Base-by-base conservation (phyloP, 2,113 vertebrate genomes). In the Cairina moschata region DNA sequence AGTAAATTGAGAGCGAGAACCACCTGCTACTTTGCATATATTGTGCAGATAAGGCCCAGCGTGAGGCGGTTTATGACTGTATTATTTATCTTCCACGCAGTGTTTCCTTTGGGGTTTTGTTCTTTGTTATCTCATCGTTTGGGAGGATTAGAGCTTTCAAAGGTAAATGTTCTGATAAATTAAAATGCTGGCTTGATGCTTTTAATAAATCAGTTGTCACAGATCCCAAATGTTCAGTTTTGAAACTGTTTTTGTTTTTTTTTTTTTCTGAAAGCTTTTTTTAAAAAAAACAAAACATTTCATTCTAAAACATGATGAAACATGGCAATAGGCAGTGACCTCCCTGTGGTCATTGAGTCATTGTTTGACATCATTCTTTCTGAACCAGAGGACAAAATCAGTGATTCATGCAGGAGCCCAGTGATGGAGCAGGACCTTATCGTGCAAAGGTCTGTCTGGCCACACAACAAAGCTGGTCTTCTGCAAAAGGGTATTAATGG, bases 131-230 rank as follows among this genome's bases (percentile, higher is more conserved):
- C 71, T 80, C 44, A 28, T 84, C 74, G 65, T 92, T 71, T 82
- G 81, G n/a, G 32, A 72, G 56, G 60, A 84, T 89, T 54, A 65
- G 56, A 75, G 80, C 80, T 84, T 88, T 91, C 78, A 50, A 46
- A 92, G 55, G 76, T 92, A 91, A 90, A 72, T 34, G 66, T 86
- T 92, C 83, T 71, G 86, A 94, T 94, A 96, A 96, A 93, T 91
- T 95, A 81, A 93, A 93, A 63, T 21, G 32, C 1, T 1, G 46
- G 65, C 56, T 88, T 40, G 48, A 52, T 92, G 88, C 56, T 75
- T 22, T 38, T 90, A 81, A 84, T 59, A 46, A 75, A 92, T 72
- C 60, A 46, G 40, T 42, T 23, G 48, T 28, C 3, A 9, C 29
- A 78, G 72, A 59, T 63, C 77, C 52, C 80, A 34, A 31, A 55